Conservation (phyloP, 2,797 vertebrate species). For the Phrynocephalus vlangalii region DNA sequence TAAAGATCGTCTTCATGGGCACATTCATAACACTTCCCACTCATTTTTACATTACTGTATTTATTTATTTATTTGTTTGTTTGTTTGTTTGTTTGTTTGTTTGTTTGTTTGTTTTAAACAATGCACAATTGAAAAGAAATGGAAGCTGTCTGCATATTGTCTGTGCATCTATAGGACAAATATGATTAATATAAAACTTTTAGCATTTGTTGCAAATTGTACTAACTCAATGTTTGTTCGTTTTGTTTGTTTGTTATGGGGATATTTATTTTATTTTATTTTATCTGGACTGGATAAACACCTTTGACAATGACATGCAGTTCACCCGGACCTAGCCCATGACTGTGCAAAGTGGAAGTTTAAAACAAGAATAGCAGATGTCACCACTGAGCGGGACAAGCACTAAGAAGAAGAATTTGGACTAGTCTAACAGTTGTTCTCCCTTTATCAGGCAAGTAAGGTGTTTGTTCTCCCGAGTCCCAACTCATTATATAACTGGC, state of each 20-base stretch:
- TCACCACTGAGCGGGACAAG: too few relatives aligned
- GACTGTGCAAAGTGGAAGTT: too few relatives aligned
- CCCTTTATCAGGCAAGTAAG: constrained; percentile 6
- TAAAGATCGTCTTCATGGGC: too few relatives aligned
- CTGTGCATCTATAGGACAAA: constrained; percentile 21
- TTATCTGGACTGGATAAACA: too few relatives aligned
- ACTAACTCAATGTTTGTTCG: neutral
- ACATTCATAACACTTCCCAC: too few relatives aligned
- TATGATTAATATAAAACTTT: constrained; percentile 9
- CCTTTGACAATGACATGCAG: too few relatives aligned
- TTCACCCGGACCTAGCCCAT: too few relatives aligned
- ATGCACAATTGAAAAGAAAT: constrained; percentile 16
- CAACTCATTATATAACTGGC: constrained; percentile 42
- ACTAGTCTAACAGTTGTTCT: constrained; percentile 19
- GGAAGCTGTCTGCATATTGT: neutral
- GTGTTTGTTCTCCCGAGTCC: constrained; percentile 30
- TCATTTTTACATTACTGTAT: too few relatives aligned
- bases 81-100: too few relatives aligned
- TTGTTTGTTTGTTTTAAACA: too few relatives aligned
- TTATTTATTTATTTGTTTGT: too few relatives aligned
- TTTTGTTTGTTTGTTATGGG: neutral
- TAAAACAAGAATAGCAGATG: too few relatives aligned
- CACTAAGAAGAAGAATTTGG: neutral
- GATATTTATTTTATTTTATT: constrained; percentile 5
- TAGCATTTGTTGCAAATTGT: neutral